Evolutionary conservation across 2,888 invertebrate species (phyloP).

Genomic region (Camponotus fellah): DNA sequence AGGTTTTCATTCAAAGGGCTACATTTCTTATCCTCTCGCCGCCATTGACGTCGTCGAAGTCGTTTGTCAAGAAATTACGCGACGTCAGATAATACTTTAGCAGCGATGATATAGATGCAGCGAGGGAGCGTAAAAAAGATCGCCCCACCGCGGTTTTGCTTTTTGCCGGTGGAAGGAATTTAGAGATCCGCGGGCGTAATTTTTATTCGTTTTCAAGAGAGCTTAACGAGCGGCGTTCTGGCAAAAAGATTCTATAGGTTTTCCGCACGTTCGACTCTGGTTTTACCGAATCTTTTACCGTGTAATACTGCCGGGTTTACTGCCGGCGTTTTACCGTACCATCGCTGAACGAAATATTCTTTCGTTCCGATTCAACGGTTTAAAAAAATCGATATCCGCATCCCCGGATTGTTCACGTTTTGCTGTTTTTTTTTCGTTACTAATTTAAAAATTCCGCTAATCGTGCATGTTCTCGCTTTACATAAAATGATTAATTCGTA

Average conservation of each 20-base stretch:
- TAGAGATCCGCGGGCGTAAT: constrained; percentile 59
- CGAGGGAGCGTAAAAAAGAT: constrained; percentile 22
- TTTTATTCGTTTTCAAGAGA: constrained; percentile 68
- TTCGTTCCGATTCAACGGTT: constrained; percentile 19
- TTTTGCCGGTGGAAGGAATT: constrained; percentile 44
- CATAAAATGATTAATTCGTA: not conserved
- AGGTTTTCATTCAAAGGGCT: not conserved
- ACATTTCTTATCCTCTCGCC: not conserved
- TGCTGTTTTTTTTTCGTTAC: not conserved
- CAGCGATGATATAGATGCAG: constrained; percentile 42
- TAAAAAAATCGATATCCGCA: constrained; percentile 18
- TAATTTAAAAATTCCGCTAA: constrained; percentile 1
- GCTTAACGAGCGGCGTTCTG: constrained; percentile 61
- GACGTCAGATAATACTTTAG: constrained; percentile 43
- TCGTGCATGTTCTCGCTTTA: not conserved
- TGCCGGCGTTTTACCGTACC: constrained; percentile 18
- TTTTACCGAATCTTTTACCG: constrained; percentile 45
- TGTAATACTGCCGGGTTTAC: constrained; percentile 48
- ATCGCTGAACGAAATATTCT: constrained; percentile 30
- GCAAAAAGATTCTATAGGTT: constrained; percentile 65
- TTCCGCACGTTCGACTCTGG: constrained; percentile 56
- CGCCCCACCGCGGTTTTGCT: constrained; percentile 46
- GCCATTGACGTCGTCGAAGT: not conserved
- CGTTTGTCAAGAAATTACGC: constrained; percentile 39
- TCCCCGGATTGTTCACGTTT: not conserved